Conservation (phyloP, 2,888 invertebrate species). For the Dasysyrphus tricinctus region DNA sequence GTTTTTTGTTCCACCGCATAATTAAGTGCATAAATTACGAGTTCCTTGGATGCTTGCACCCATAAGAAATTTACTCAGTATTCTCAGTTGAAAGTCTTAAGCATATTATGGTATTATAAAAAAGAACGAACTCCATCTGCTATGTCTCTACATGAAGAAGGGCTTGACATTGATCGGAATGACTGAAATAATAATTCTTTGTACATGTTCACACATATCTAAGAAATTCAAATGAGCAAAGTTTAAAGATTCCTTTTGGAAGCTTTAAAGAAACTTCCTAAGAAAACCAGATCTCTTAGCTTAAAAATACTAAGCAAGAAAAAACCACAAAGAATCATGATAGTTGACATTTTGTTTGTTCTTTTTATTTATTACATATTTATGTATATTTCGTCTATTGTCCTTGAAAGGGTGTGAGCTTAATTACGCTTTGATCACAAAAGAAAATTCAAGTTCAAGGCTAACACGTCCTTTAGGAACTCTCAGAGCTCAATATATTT, state of each 20-base stretch:
- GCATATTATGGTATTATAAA: not conserved
- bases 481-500: not conserved
- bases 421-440: not conserved
- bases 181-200: too few relatives aligned
- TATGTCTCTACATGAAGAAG: not conserved
- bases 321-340: not conserved
- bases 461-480: not conserved
- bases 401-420: not conserved
- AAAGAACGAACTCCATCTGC: not conserved
- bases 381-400: not conserved
- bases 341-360: not conserved
- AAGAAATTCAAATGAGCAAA: not conserved
- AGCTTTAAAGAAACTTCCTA: not conserved
- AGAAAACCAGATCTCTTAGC: not conserved
- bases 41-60: conserved; percentile 43
- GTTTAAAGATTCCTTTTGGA: not conserved
- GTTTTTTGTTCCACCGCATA: conserved; percentile 29
- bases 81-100: not conserved
- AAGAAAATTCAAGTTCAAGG: conserved; percentile 30
- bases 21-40: conserved; percentile 66
- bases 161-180: not conserved
- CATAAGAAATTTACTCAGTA: conserved; percentile 12
- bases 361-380: not conserved
- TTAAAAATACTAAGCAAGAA: not conserved
- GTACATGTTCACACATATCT: too few relatives aligned